Evolutionary conservation across 2,888 invertebrate species (phyloP).

Genomic region (Brachypalpus laphriformis): DNA sequence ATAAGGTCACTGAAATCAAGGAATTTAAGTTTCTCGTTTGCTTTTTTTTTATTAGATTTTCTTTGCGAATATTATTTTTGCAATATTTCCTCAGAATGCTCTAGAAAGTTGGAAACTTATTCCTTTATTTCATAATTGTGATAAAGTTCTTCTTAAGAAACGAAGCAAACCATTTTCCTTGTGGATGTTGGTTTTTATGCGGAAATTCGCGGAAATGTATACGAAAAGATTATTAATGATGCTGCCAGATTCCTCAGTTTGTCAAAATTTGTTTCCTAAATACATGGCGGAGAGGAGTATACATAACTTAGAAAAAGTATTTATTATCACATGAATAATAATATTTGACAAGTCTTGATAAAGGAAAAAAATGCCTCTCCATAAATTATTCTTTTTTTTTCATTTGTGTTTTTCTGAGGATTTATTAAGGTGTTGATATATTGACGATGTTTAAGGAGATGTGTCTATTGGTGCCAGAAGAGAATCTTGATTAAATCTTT

Average conservation of each 20-base stretch:
- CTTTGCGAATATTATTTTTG: neutral
- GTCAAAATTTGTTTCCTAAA: neutral
- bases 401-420: neutral
- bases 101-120: neutral
- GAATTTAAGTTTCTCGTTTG: neutral
- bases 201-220: constrained; percentile 6
- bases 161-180: neutral
- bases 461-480: neutral
- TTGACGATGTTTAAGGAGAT: neutral
- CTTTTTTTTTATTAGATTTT: neutral
- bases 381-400: neutral
- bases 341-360: neutral
- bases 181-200: neutral
- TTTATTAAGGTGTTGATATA: neutral
- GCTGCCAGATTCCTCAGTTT: constrained; percentile 28
- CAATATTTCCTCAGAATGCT: neutral
- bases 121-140: neutral
- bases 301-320: neutral
- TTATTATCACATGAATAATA: constrained; percentile 30
- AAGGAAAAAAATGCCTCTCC: neutral
- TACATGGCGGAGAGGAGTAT: neutral
- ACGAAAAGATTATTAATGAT: constrained; percentile 53
- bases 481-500: neutral
- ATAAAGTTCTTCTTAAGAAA: neutral
- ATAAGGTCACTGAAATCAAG: constrained; percentile 8